phyloP scores from a whole-genome alignment of 2,113 vertebrate species.

The Xenopus laevis region DNA sequence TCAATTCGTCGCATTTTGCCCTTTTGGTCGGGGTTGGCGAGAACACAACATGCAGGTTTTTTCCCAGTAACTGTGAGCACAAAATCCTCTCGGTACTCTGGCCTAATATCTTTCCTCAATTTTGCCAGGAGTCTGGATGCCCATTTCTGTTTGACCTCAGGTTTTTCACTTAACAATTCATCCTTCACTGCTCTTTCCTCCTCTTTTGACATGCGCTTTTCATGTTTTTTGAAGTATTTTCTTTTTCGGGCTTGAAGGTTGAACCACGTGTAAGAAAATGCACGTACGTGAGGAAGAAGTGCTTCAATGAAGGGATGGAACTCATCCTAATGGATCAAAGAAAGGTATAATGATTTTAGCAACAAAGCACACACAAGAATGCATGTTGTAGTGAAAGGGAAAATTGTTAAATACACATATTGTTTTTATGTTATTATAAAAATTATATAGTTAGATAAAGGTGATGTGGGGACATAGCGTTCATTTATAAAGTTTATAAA shows the following conservation, averaged over 20 bases:
- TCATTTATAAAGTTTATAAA: slow-evolving; percentile 53
- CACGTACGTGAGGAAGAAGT: slow-evolving; percentile 95
- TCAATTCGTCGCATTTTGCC: slow-evolving; percentile 98
- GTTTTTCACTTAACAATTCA: slow-evolving; percentile 94
- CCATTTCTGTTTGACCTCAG: slow-evolving; percentile 99
- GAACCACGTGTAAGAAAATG: slow-evolving; percentile 98
- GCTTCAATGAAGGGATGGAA: slow-evolving; percentile 99
- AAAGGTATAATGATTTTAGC: neutral
- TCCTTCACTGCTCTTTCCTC: slow-evolving; percentile 98
- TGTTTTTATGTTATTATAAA: neutral
- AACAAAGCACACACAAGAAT: neutral
- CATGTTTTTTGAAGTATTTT: slow-evolving; percentile 99
- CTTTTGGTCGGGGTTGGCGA: slow-evolving; percentile 99
- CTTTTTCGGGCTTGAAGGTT: slow-evolving; percentile 98
- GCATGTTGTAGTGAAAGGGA: neutral
- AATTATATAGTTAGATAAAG: slow-evolving; percentile 42
- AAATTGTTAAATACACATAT: neutral
- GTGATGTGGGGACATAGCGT: neutral
- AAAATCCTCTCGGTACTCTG: slow-evolving; percentile 98
- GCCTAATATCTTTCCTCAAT: slow-evolving; percentile 96
- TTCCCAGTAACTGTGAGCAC: slow-evolving; percentile 97
- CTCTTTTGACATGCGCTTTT: slow-evolving; percentile 99
- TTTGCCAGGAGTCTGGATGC: slow-evolving; percentile 96
- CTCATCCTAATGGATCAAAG: slow-evolving; percentile 80
- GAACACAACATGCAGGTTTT: slow-evolving; percentile 95